phyloP scores from a whole-genome alignment of 64 coral and sea anemone genomes.

The Stichodactyla mertensii region DNA sequence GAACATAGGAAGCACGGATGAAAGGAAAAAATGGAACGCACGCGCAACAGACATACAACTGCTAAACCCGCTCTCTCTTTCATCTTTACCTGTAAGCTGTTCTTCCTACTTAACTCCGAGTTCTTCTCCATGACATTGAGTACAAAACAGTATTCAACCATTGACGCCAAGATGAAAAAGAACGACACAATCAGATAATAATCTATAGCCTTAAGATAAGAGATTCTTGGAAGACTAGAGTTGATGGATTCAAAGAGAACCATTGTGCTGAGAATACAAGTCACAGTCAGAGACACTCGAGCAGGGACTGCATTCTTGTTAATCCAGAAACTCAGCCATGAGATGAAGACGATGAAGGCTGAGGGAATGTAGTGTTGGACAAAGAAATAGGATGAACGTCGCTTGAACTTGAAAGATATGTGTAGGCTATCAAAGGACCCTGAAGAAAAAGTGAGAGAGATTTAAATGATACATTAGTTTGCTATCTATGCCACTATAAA shows the following conservation, averaged over 20 bases:
- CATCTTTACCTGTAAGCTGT: constrained; percentile 27
- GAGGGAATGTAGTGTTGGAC: constrained; percentile 83
- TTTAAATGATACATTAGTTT: background rate
- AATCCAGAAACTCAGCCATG: constrained; percentile 87
- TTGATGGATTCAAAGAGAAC: constrained; percentile 82
- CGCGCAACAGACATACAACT: no score
- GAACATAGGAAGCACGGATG: no score
- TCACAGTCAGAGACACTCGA: constrained; percentile 73
- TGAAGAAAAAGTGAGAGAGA: background rate
- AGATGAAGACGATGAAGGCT: constrained; percentile 73
- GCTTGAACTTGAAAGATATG: constrained; percentile 75
- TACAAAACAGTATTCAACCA: constrained; percentile 80
- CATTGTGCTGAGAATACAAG: constrained; percentile 88
- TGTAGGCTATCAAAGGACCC: constrained; percentile 88
- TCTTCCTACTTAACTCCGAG: constrained; percentile 16
- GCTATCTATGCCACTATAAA: background rate
- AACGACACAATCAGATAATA: constrained; percentile 85
- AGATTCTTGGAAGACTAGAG: constrained; percentile 72
- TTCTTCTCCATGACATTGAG: constrained; percentile 58
- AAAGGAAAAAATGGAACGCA: background rate
- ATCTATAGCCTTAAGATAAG: constrained; percentile 82
- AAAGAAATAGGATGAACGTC: constrained; percentile 81
- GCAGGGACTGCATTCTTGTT: constrained; percentile 81
- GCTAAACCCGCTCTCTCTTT: background rate
- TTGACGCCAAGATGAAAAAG: constrained; percentile 67